Evolutionary conservation across 2,888 invertebrate genomes (phyloP).

Genomic region (Dioctria linearis): DNA sequence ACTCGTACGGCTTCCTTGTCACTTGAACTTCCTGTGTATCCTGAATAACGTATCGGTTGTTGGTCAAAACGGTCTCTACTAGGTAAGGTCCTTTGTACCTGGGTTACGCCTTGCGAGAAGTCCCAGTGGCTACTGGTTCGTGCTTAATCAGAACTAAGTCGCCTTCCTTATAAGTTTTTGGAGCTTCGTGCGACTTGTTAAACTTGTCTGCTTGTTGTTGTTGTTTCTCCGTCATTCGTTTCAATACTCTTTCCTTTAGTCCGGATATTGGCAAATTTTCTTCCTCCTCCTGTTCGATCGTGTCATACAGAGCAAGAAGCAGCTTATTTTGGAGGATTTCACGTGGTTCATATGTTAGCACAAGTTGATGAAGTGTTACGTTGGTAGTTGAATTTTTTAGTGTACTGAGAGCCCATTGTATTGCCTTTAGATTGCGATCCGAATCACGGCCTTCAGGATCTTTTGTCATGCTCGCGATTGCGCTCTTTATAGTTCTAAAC

Average conservation of each 20-base stretch:
- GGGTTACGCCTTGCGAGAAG: not conserved
- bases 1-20: too few relatives aligned
- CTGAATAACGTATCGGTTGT: too few relatives aligned
- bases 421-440: not conserved
- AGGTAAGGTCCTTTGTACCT: not conserved
- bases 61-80: not conserved
- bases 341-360: conserved; percentile 42
- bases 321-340: conserved; percentile 45
- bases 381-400: conserved; percentile 25
- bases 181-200: too few relatives aligned
- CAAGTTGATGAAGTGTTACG: conserved; percentile 34
- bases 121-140: too few relatives aligned
- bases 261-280: conserved; percentile 27
- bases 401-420: conserved; percentile 38
- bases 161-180: too few relatives aligned
- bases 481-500: conserved; percentile 12
- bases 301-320: conserved; percentile 31
- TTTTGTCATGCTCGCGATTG: conserved; percentile 8
- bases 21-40: too few relatives aligned
- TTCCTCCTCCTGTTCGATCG: conserved; percentile 34
- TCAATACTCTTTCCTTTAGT: conserved; percentile 6
- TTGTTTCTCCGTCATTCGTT: not conserved
- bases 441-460: conserved; percentile 28
- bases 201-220: not conserved
- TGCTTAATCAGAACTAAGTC: too few relatives aligned